Evolutionary conservation across 2,888 invertebrate species (phyloP), one percentile per base, ranked within the genome.

Genomic region (Patella caerulea): DNA sequence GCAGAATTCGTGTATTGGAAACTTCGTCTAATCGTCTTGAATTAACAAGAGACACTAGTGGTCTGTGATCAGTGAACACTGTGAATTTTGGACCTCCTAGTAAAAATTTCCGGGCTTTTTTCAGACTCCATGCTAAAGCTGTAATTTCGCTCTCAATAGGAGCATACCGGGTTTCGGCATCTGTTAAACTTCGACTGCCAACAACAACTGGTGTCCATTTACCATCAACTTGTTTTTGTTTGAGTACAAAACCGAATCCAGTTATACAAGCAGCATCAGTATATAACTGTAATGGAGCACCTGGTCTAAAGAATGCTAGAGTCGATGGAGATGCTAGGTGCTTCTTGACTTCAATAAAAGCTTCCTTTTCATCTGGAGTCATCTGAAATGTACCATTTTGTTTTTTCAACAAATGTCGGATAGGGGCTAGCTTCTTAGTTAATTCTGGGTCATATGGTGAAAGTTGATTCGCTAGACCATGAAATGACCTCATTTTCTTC

Each of bases 401-500:
- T 14, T 59, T 59, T n/a, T 59, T 59, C n/a, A 59, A 19, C 19
- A 59, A n/a, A 11, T 59, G 59, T n/a, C 59, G 59, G 19, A 59
- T 17, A 59, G 59, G 59, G 17, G 59, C 59, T 59, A 59, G 17
- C 19, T 59, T 59, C 19, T 19, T 59, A 19, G 3, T 59, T 59
- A 59, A 59, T 9, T 9, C 59, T 59, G 59, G 19, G 11, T 59
- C 14, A 59, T 59, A 59, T 3, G 59, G 59, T 1, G 17, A 17
- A 59, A 17, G 59, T 59, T 59, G 59, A 59, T 59, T 59, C 2
- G 59, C 59, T 59, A 59, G 19, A 17, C 5, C 59, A 59, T 59
- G 59, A 59, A 59, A 59, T 59, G 59, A 59, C 19, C 59, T 59
- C 59, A 59, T 59, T 59, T 59, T 59, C 59, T 59, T 59, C 59